phyloP scores from a whole-genome alignment of 2,888 invertebrate genomes.

The Lithophane ornitopus region DNA sequence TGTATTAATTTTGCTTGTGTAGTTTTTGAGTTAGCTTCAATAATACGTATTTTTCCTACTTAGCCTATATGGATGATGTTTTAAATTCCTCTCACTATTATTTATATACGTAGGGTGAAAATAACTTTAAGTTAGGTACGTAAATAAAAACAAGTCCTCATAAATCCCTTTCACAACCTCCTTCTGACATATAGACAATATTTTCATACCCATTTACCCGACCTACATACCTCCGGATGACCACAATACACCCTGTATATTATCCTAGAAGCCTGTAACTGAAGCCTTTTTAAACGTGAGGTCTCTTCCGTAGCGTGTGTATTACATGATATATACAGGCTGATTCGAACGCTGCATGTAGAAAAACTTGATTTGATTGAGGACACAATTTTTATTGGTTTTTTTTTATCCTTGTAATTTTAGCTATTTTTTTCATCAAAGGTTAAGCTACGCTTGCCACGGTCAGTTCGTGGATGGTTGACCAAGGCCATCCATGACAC shows the following conservation, averaged over 20 bases:
- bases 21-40: too few species aligned
- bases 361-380: background rate
- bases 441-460: too few species aligned
- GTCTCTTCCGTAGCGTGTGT: background rate
- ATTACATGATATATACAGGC: background rate
- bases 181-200: background rate
- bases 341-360: background rate
- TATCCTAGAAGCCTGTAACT: background rate
- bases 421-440: too few species aligned
- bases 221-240: conserved; percentile 1
- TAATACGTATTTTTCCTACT: too few species aligned
- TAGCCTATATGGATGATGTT: too few species aligned
- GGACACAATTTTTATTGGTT: background rate
- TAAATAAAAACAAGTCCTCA: background rate
- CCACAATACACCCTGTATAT: background rate
- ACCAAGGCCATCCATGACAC: too few species aligned
- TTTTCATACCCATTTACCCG: background rate
- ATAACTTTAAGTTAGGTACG: too few species aligned
- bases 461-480: too few species aligned
- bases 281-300: background rate
- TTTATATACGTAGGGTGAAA: too few species aligned
- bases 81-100: too few species aligned
- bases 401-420: background rate
- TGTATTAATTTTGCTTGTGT: too few species aligned
- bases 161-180: background rate